phyloP scores from a whole-genome alignment of 1,140 invertebrate genomes.

The Phymorhynchus buccinoides region DNA sequence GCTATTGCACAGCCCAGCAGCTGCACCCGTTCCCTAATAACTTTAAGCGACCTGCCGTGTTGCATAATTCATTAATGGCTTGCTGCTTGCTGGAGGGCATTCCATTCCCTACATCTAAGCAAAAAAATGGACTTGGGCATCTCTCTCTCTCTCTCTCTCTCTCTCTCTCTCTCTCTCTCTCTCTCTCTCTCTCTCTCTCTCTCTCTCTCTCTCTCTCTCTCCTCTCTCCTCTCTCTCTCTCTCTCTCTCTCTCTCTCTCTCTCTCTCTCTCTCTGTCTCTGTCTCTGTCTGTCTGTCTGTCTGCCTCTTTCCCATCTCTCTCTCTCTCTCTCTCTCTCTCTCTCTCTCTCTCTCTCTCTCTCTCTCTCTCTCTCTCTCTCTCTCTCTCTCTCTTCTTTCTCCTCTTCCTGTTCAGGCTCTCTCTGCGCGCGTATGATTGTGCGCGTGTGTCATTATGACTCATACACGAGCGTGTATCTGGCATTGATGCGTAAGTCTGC shows the following conservation, averaged over 20 bases:
- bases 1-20: not conserved
- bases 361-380: no score
- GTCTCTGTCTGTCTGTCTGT: not conserved
- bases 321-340: not conserved
- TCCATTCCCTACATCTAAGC: not conserved
- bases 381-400: no score
- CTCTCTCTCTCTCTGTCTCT: not conserved
- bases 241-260: conserved; percentile 8
- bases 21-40: not conserved
- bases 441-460: not conserved
- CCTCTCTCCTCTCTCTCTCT: not conserved
- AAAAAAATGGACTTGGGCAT: no score
- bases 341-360: not conserved
- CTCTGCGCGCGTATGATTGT: not conserved
- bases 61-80: conserved; percentile 6
- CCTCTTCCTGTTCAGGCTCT: no score
- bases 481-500: no score
- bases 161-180: not conserved
- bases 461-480: no score
- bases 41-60: not conserved
- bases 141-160: not conserved
- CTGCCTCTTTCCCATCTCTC: no score
- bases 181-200: not conserved
- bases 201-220: not conserved
- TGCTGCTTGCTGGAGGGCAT: not conserved